Percentiles rank a stretch among this genome's conserved stretches.
Evolutionary conservation across 2,113 vertebrate genomes (phyloP).

Genomic region (Columba livia): DNA sequence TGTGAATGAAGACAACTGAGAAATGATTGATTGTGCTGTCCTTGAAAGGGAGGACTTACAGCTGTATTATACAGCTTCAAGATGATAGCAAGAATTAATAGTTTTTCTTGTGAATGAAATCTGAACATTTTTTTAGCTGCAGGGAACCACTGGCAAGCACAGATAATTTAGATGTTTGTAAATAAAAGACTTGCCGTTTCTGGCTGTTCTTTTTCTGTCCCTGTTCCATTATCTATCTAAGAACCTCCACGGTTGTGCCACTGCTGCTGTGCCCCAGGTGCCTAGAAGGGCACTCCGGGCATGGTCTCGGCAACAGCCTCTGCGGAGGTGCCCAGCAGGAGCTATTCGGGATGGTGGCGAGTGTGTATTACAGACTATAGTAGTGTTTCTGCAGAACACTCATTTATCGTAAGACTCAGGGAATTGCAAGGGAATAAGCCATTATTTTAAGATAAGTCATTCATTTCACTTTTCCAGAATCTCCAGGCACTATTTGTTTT

Average conservation of each 20-base stretch:
- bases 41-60: background rate
- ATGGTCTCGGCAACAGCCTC: background rate
- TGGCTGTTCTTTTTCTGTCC: background rate
- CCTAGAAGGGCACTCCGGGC: background rate
- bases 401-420: background rate
- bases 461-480: background rate
- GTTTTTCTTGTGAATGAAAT: background rate
- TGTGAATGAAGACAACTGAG: background rate
- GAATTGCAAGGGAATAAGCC: background rate
- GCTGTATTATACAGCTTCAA: background rate
- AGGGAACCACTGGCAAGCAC: background rate
- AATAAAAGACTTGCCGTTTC: background rate
- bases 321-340: background rate
- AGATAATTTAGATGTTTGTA: background rate
- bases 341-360: accelerated
- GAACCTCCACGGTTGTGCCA: background rate
- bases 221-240: background rate
- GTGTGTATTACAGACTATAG: background rate
- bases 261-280: accelerated
- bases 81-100: background rate
- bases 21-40: background rate
- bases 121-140: background rate
- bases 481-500: background rate
- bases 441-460: background rate
- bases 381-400: background rate